Evolutionary conservation across 2,888 invertebrate species (phyloP), one percentile per base, ranked within the genome.

Genomic region (Leistus spinibarbis): DNA sequence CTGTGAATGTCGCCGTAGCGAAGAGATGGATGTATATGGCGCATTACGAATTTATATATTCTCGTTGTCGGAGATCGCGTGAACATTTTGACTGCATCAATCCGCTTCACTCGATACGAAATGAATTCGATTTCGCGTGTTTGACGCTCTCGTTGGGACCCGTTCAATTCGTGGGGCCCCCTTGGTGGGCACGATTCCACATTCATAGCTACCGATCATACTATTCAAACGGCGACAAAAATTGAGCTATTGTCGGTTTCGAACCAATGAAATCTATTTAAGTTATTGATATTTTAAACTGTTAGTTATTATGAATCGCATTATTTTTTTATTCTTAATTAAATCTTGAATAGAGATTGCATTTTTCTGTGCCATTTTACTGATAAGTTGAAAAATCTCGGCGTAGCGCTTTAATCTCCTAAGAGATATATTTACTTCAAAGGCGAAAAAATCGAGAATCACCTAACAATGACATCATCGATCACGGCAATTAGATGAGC

Each of bases 11-110:
- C 2, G 17, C 13, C 9, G 67, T n/a, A n/a, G 40, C 16, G 17
- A 9, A 10, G 54, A 40, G 40, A 9, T 3, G 54, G 17, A 3
- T 1, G 13, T 67, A 20, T 23, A 56, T 13, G 20, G 56, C 56
- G 27, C 69, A 69, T 69, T 69, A 69, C 69, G 27, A 54, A 69
- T 69, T 69, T 69, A 69, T 69, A 57, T 69, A 69, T 69, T 69
- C 69, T 40, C 40, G 40, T 40, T 40, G 40, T 3, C 7, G 40
- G 13, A 40, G 57, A 22, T 56, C 24, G n/a, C 24, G n/a, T 54
- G 40, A 40, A 69, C 69, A 57, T 69, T 69, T 69, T 57, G 57
- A 69, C 69, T 69, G 69, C 69, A 69, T 69, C 57, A 69, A 24
- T 69, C 57, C 57, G 19, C 57, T n/a, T 24, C 24, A 22, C 54